A percentile compares a stretch with the other conserved stretches of the same genome.
Conservation (phyloP, 2,888 invertebrate species). For the Apocheima hispidaria region DNA sequence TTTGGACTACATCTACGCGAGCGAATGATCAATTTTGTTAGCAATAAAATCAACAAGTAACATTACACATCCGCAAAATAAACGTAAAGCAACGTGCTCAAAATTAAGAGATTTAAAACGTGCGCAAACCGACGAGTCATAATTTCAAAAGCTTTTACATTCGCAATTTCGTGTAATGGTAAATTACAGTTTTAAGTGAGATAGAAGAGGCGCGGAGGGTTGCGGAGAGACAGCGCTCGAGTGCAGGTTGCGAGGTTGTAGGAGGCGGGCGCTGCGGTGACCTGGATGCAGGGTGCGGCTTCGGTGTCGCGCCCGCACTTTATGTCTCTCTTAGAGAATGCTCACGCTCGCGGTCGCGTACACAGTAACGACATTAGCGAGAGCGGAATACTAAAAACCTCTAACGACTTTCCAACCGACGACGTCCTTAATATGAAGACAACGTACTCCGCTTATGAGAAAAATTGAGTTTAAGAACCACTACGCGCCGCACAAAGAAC, state of each 20-base stretch:
- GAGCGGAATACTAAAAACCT: conserved; percentile 38
- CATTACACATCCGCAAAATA: conserved; percentile 31
- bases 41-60: conserved; percentile 30
- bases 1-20: conserved; percentile 19
- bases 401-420: conserved; percentile 26
- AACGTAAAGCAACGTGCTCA: conserved; percentile 28
- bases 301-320: conserved; percentile 64
- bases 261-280: conserved; percentile 50
- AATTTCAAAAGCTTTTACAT: conserved; percentile 52
- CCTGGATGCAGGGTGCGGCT: conserved; percentile 70
- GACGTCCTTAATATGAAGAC: conserved; percentile 33
- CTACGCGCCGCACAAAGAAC: conserved; percentile 31
- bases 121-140: conserved; percentile 47
- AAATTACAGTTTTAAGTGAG: conserved; percentile 57
- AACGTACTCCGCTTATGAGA: conserved; percentile 39
- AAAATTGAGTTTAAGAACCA: conserved; percentile 39
- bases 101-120: conserved; percentile 46
- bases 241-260: conserved; percentile 32
- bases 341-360: conserved; percentile 57
- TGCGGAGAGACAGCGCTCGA: conserved; percentile 39
- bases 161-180: conserved; percentile 50
- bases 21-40: conserved; percentile 19
- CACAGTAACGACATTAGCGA: conserved; percentile 48
- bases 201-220: conserved; percentile 54
- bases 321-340: conserved; percentile 69